A percentile compares a stretch with the other conserved stretches of the same genome.
These are phyloP conservation scores for Aphaenogaster floridana DNA, from an alignment of 1,140 invertebrate genomes.

Conservation along the genomic window DNA sequence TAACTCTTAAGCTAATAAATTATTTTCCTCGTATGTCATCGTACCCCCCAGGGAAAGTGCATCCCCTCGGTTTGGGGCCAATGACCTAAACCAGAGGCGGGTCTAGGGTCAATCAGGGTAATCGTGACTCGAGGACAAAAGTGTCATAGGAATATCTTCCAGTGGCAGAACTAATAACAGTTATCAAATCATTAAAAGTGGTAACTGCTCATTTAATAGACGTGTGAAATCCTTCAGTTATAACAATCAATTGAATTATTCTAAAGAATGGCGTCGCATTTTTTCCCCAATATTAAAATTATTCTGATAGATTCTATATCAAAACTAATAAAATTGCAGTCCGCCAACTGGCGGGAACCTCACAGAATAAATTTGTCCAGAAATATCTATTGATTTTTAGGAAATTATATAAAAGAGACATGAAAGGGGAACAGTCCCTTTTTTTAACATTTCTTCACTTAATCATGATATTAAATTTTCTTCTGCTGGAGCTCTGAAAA, in stretches of 20 bases:
- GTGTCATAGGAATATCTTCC: conserved; percentile 30
- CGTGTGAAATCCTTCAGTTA: background rate
- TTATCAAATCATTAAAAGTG: background rate
- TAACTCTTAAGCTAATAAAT: conserved; percentile 27
- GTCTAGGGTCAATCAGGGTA: conserved; percentile 39
- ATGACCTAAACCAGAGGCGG: conserved; percentile 50
- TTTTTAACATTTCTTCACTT: background rate
- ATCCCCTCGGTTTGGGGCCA: background rate
- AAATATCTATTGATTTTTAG: conserved; percentile 25
- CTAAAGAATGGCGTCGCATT: background rate
- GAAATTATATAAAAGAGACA: conserved; percentile 2
- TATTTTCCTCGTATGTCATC: conserved; percentile 16
- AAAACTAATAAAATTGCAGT: conserved; percentile 10
- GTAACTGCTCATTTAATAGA: background rate
- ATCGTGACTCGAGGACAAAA: conserved; percentile 41
- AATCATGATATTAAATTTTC: background rate
- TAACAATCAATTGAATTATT: background rate
- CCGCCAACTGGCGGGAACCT: background rate
- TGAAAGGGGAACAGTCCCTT: background rate
- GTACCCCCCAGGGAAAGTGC: background rate
- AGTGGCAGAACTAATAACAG: conserved; percentile 7
- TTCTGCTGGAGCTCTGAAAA: background rate
- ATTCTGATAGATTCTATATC: background rate
- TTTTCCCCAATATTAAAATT: background rate
- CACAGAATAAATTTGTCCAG: background rate